These are phyloP conservation scores for Lasius platythorax DNA, from an alignment of 2,888 invertebrate genomes.

Conservation along the genomic window DNA sequence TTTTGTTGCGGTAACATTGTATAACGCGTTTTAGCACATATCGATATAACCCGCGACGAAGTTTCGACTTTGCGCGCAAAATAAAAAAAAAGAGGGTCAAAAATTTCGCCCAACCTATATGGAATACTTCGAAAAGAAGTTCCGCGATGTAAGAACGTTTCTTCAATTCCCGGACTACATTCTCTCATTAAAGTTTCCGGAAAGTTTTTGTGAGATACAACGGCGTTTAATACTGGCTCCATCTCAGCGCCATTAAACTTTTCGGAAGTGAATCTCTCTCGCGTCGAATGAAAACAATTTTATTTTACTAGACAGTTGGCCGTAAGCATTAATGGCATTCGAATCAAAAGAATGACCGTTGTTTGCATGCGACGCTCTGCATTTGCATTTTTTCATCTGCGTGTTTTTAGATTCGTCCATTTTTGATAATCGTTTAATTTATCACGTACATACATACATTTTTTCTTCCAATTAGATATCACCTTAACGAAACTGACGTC, in stretches of 20 bases:
- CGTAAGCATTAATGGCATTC: not conserved
- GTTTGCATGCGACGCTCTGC: not conserved
- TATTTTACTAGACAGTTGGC: slow-evolving; percentile 20
- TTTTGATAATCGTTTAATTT: not conserved
- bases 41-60: slow-evolving; percentile 41
- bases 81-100: slow-evolving; percentile 16
- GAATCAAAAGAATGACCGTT: not conserved
- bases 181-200: slow-evolving; percentile 52
- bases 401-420: not conserved
- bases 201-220: slow-evolving; percentile 48
- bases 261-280: slow-evolving; percentile 28
- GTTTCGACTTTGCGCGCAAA: slow-evolving; percentile 26
- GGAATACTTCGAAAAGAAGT: slow-evolving; percentile 39
- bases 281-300: slow-evolving; percentile 39
- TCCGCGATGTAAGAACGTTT: slow-evolving; percentile 48
- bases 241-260: slow-evolving; percentile 40
- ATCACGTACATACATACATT: not conserved
- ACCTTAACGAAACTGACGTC: not conserved
- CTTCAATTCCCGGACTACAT: slow-evolving; percentile 53
- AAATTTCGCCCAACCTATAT: slow-evolving; percentile 33
- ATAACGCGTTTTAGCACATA: slow-evolving; percentile 42
- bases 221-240: slow-evolving; percentile 43
- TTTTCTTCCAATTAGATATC: not conserved
- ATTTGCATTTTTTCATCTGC: not conserved
- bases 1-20: slow-evolving; percentile 33